Conservation (phyloP, 1,140 invertebrate genomes). For the Aphelinus certus region DNA sequence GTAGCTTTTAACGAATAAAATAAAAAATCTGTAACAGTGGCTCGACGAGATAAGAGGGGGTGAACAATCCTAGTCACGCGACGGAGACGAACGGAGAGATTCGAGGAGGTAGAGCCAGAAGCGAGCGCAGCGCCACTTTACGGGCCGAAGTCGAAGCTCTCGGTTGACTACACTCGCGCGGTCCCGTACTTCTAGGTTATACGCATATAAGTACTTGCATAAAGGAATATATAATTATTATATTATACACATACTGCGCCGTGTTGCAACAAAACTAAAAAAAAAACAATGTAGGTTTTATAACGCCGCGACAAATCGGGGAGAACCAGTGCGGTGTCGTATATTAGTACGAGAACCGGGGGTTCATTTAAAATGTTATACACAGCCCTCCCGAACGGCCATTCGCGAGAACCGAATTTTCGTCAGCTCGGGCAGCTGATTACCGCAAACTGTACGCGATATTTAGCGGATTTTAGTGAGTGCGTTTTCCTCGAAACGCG, state of each 20-base stretch:
- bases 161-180: not conserved
- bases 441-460: slow-evolving; percentile 4
- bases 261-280: slow-evolving; percentile 6
- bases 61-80: slow-evolving; percentile 35
- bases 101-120: no score
- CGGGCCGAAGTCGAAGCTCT: not conserved
- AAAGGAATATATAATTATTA: slow-evolving; percentile 8
- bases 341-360: not conserved
- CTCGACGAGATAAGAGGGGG: slow-evolving; percentile 12
- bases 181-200: slow-evolving; percentile 14
- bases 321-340: no score
- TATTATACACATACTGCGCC: slow-evolving; percentile 18
- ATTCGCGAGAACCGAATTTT: slow-evolving; percentile 27
- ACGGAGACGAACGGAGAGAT: not conserved
- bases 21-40: slow-evolving; percentile 12
- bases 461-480: not conserved
- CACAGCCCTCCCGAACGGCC: slow-evolving; percentile 8
- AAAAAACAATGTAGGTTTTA: slow-evolving; percentile 30
- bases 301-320: slow-evolving; percentile 12
- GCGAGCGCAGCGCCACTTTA: not conserved
- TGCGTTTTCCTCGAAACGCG: not conserved
- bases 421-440: slow-evolving; percentile 10
- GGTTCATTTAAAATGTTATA: slow-evolving; percentile 13
- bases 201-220: slow-evolving; percentile 14
- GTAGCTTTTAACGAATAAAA: slow-evolving; percentile 20